Evolutionary conservation across 2,113 vertebrate genomes (phyloP).

Genomic region (Anoplopoma fimbria): DNA sequence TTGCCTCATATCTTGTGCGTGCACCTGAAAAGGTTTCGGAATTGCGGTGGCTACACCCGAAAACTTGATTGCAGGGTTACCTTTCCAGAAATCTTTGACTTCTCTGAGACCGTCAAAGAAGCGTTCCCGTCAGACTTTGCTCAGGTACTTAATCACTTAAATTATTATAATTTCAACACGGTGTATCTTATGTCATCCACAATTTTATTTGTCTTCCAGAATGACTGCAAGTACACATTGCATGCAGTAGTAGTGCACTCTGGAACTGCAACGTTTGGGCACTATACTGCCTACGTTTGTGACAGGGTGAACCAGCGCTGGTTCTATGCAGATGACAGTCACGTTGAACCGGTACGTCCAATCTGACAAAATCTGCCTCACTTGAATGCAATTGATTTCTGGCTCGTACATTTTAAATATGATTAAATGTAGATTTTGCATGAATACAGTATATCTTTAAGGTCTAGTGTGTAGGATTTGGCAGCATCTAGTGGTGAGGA

Average conservation of each 20-base stretch:
- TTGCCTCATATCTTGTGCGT: constrained; percentile 78
- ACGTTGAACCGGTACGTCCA: constrained; percentile 38
- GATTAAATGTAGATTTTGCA: neutral
- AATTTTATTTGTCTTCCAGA: constrained; percentile 44
- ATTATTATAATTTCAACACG: neutral
- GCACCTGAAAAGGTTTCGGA: constrained; percentile 78
- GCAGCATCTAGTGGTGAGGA: neutral
- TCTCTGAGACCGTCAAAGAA: constrained; percentile 17
- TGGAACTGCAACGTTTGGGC: constrained; percentile 64
- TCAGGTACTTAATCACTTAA: constrained; percentile 54
- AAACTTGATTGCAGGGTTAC: constrained; percentile 69
- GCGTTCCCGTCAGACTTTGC: constrained; percentile 37
- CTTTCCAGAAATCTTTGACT: constrained; percentile 73
- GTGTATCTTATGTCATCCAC: neutral
- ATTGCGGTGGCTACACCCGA: neutral
- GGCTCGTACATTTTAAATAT: neutral
- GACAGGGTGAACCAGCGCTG: constrained; percentile 36
- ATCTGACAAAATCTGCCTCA: neutral
- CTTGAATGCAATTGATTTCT: neutral
- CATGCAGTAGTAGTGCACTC: constrained; percentile 81
- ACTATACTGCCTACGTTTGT: constrained; percentile 79
- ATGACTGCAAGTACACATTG: constrained; percentile 67
- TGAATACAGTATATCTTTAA: neutral
- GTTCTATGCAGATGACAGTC: constrained; percentile 76
- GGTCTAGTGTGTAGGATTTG: neutral